These are phyloP conservation scores for Heliconius aoede DNA, from an alignment of 2,888 invertebrate genomes.

Conservation along the genomic window DNA sequence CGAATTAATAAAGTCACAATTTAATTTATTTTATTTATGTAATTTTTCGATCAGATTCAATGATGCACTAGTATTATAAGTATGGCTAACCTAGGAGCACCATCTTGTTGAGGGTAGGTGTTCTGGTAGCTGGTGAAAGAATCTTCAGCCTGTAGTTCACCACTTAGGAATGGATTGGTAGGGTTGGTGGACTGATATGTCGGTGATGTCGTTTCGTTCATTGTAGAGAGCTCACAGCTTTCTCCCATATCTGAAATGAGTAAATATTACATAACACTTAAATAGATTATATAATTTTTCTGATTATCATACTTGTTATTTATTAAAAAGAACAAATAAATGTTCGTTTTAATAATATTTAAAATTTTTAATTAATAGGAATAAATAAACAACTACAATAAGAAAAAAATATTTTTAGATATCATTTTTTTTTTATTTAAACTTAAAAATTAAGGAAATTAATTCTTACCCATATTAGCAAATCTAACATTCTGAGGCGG, in stretches of 20 bases:
- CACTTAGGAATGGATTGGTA: slow-evolving; percentile 80
- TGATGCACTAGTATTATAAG: slow-evolving; percentile 48
- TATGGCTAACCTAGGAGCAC: slow-evolving; percentile 65
- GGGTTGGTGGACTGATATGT: slow-evolving; percentile 83
- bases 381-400: not conserved
- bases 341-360: not conserved
- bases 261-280: slow-evolving; percentile 15
- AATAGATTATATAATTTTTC: not conserved
- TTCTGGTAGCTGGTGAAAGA: slow-evolving; percentile 83
- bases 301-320: not conserved
- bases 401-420: not conserved
- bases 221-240: slow-evolving; percentile 85
- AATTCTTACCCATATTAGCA: slow-evolving; percentile 75
- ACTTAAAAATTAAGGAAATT: not conserved
- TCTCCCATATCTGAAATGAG: slow-evolving; percentile 69
- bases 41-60: not conserved
- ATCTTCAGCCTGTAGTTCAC: slow-evolving; percentile 79
- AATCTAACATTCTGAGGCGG: slow-evolving; percentile 82
- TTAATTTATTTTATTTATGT: not conserved
- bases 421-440: not conserved
- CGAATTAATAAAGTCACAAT: not conserved
- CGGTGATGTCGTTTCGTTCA: slow-evolving; percentile 79
- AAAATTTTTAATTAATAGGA: not conserved
- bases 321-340: not conserved
- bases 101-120: slow-evolving; percentile 78